Evolutionary conservation across 2,113 vertebrate genomes (phyloP).

Genomic region (Aspidoscelis tigris): DNA sequence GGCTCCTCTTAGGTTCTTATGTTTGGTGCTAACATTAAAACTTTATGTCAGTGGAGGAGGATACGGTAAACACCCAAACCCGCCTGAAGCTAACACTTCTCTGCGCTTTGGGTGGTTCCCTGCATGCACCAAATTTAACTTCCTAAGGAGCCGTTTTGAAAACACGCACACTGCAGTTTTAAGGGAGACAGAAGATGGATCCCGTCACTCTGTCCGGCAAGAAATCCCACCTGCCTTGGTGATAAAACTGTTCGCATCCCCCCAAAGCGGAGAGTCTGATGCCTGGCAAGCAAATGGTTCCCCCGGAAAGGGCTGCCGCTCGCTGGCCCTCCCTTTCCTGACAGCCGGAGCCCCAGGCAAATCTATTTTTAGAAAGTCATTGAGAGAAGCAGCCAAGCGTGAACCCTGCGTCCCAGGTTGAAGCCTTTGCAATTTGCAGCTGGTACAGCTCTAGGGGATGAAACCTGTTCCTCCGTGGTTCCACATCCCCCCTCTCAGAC

Average conservation of each 20-base stretch:
- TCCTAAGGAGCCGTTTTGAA: not conserved
- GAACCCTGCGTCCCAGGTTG: slow-evolving; percentile 60
- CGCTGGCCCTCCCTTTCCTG: slow-evolving; percentile 67
- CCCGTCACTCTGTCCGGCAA: not conserved
- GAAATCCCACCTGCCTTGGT: slow-evolving; percentile 24
- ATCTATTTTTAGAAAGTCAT: slow-evolving; percentile 74
- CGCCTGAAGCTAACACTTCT: not conserved
- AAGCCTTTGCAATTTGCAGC: slow-evolving; percentile 12
- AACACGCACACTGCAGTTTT: too few species aligned
- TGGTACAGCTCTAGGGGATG: not conserved
- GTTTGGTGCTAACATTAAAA: not conserved
- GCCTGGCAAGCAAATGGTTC: slow-evolving; percentile 31
- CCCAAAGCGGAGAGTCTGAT: slow-evolving; percentile 47
- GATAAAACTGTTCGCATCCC: slow-evolving; percentile 52
- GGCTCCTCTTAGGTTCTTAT: too few species aligned
- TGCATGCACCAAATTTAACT: not conserved
- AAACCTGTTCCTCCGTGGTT: not conserved
- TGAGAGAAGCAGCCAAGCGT: slow-evolving; percentile 72
- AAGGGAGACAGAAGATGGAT: not conserved
- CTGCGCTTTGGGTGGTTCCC: not conserved
- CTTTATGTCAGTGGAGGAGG: not conserved
- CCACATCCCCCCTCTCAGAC: too few species aligned
- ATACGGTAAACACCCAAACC: not conserved
- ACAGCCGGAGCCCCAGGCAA: slow-evolving; percentile 59
- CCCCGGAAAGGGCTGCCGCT: slow-evolving; percentile 67